Conservation (phyloP, 2,113 vertebrate genomes). For the Sardina pilchardus region DNA sequence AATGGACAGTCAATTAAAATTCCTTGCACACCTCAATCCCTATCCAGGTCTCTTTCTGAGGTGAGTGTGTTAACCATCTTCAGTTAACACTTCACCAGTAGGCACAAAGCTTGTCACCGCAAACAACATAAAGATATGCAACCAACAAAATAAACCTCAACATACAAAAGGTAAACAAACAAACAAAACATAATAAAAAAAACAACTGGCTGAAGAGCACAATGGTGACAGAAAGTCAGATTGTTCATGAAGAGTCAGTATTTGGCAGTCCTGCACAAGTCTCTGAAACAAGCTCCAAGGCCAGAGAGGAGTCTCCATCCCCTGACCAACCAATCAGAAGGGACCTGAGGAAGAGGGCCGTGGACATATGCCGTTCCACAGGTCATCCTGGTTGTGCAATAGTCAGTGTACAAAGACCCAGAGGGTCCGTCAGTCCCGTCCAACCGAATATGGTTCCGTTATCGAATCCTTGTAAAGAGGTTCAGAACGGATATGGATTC, state of each 20-base stretch:
- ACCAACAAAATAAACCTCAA: not conserved
- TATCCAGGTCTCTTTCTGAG: conserved; percentile 11
- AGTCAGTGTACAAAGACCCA: not conserved
- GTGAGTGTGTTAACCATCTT: conserved; percentile 21
- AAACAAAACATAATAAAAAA: not conserved
- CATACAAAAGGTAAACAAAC: conserved; percentile 1
- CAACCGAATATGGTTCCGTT: conserved; percentile 50
- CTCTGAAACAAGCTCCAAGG: conserved; percentile 60
- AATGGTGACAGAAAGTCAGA: conserved; percentile 59
- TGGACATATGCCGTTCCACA: not conserved
- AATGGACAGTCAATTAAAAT: conserved; percentile 13
- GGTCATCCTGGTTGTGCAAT: conserved; percentile 10
- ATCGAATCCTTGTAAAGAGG: conserved; percentile 94
- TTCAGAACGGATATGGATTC: conserved; percentile 91
- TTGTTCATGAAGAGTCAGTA: conserved; percentile 57
- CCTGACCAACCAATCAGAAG: conserved; percentile 23
- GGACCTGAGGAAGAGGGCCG: not conserved
- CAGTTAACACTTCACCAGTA: conserved; percentile 32
- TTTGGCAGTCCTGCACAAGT: conserved; percentile 70
- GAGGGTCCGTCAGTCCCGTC: conserved; percentile 15
- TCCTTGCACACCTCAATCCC: conserved; percentile 11
- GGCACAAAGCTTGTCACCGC: conserved; percentile 22
- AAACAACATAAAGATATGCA: conserved; percentile 15
- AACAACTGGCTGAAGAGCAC: conserved; percentile 39
- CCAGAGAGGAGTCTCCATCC: conserved; percentile 21